Base-by-base conservation (phyloP, 2,888 invertebrate species). In the Steinernema scapterisci region DNA sequence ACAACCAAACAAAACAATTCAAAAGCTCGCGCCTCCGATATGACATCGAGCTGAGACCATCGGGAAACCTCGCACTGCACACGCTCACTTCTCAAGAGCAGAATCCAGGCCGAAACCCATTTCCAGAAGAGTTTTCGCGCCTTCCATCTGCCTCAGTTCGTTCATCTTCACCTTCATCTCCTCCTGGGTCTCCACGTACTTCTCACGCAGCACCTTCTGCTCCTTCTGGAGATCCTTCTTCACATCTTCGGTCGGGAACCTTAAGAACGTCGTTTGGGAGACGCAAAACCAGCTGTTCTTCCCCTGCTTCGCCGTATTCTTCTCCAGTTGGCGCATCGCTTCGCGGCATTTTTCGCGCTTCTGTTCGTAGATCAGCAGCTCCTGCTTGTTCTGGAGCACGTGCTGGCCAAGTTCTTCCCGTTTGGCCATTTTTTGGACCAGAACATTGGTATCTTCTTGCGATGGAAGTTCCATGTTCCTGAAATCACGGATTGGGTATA, bases 341-440 rank as follows among this genome's bases (percentile, higher is more conserved):
- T 63, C 63, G 1, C 63, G 63, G 63, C 63, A 63, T n/a, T 63
- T 63, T 13, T 63, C 63, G 27, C 63, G 63, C 63, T 63, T 63
- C 63, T 63, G 25, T 31, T 63, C 63, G 63, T 27, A 63, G 31
- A 63, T 31, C 31, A 63, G 63, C 27, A 63, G 11, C 16, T 63
- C 63, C 31, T 63, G 27, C 38, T 63, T 63, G 63, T 31, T 63
- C 63, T 63, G 63, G 27, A 63, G 38, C 16, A 63, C 63, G 63
- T n/a, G 27, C 38, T 63, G 63, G 23, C 63, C 63, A 2, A 63
- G 63, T 31, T 27, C 27, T 31, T 63, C 31, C 16, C 31, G 63
- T 11, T 63, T n/a, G 31, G 63, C 27, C 63, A 63, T 63, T 3
- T 63, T 25, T 31, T 63, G 23, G 1, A 63, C 38, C 16, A 63